Evolutionary conservation across 2,797 vertebrate species (phyloP).

Genomic region (Takifugu ocellatus): DNA sequence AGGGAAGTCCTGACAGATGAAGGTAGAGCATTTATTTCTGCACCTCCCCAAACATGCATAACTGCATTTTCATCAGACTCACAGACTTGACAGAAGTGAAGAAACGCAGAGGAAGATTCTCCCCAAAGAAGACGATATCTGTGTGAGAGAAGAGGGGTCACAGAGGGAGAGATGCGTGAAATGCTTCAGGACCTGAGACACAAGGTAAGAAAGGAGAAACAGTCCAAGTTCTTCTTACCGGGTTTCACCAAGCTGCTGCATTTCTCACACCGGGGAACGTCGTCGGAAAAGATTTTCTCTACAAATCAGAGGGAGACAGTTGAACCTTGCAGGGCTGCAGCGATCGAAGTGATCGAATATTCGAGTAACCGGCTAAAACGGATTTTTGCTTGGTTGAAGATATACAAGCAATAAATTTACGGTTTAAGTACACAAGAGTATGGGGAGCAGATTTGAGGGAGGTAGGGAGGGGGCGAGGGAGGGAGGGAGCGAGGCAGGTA

Average conservation of each 20-base stretch:
- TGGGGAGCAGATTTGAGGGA: too few relatives aligned
- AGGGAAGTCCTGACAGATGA: conserved; percentile 80
- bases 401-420: too few relatives aligned
- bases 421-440: too few relatives aligned
- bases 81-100: conserved; percentile 85
- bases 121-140: conserved; percentile 94
- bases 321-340: background rate
- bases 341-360: too few relatives aligned
- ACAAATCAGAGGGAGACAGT: conserved; percentile 13
- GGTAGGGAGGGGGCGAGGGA: too few relatives aligned
- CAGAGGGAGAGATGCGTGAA: background rate
- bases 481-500: too few relatives aligned
- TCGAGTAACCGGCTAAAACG: too few relatives aligned
- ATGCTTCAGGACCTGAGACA: background rate
- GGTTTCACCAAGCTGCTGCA: conserved; percentile 86
- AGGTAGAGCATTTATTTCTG: background rate
- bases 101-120: conserved; percentile 85
- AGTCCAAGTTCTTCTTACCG: conserved; percentile 66
- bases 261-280: conserved; percentile 84
- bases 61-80: conserved; percentile 41
- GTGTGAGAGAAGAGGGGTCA: conserved; percentile 8
- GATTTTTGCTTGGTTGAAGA: too few relatives aligned
- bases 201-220: background rate
- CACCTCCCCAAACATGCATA: background rate
- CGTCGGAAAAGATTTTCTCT: conserved; percentile 86